Evolutionary conservation across 2,113 vertebrate species (phyloP).

Genomic region (Heterochromis multidens): DNA sequence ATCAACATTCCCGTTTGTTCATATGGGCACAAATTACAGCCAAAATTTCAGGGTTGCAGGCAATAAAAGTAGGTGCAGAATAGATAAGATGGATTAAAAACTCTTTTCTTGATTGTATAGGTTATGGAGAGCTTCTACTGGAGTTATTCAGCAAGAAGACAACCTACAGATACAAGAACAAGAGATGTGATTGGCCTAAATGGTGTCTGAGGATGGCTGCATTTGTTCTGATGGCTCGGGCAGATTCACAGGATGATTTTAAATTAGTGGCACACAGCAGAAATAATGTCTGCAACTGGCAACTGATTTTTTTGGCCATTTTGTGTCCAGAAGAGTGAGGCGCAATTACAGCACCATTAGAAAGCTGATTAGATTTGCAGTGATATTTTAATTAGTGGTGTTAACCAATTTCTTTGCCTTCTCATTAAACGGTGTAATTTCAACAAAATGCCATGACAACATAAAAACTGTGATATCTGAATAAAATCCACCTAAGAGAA

Average conservation of each 20-base stretch:
- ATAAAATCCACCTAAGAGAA: background rate
- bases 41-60: background rate
- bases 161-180: background rate
- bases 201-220: background rate
- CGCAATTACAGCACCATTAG: background rate
- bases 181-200: background rate
- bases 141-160: background rate
- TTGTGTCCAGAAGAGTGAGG: background rate
- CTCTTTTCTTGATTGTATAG: background rate
- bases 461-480: background rate
- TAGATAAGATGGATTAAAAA: background rate
- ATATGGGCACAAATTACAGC: background rate
- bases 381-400: background rate
- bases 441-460: background rate
- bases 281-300: background rate
- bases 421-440: background rate
- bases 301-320: background rate
- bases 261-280: background rate
- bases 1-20: background rate
- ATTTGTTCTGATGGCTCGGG: background rate
- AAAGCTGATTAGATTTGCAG: background rate
- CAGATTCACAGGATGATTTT: background rate
- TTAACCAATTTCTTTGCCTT: background rate
- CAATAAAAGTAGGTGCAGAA: background rate
- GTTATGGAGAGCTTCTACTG: background rate